Conservation (phyloP, 2,113 vertebrate species). For the Pimephales promelas region DNA sequence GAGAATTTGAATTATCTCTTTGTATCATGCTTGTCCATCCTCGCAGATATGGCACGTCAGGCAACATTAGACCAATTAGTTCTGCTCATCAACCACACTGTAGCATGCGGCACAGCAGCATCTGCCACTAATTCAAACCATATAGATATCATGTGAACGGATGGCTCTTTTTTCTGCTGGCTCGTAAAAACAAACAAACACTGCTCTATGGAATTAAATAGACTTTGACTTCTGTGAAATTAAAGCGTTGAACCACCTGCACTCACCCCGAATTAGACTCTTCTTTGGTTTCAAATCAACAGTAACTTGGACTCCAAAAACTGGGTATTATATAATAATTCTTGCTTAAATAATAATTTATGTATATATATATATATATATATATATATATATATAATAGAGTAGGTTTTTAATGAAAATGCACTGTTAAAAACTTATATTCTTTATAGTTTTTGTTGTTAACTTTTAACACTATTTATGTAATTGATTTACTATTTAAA, state of each 20-base stretch:
- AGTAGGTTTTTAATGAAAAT: too few species aligned
- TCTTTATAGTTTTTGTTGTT: too few species aligned
- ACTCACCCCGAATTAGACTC: background rate
- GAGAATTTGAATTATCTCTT: background rate
- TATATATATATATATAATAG: too few species aligned
- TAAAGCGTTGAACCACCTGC: constrained; percentile 3
- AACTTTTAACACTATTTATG: too few species aligned
- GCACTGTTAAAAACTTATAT: too few species aligned
- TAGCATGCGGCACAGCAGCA: background rate
- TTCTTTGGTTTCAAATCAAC: too few species aligned
- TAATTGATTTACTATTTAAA: too few species aligned
- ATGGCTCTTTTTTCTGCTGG: background rate
- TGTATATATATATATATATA: too few species aligned
- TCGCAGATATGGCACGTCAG: background rate
- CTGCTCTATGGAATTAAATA: background rate
- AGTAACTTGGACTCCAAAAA: too few species aligned
- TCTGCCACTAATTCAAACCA: constrained; percentile 6
- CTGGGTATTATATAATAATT: too few species aligned
- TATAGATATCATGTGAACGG: background rate
- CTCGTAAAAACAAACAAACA: background rate
- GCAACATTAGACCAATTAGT: background rate
- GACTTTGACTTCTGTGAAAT: constrained; percentile 11
- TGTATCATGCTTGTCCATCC: background rate
- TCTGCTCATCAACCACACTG: background rate
- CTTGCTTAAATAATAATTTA: too few species aligned